phyloP scores from a whole-genome alignment of 2,888 invertebrate genomes.

The Allolobophora icterica region DNA sequence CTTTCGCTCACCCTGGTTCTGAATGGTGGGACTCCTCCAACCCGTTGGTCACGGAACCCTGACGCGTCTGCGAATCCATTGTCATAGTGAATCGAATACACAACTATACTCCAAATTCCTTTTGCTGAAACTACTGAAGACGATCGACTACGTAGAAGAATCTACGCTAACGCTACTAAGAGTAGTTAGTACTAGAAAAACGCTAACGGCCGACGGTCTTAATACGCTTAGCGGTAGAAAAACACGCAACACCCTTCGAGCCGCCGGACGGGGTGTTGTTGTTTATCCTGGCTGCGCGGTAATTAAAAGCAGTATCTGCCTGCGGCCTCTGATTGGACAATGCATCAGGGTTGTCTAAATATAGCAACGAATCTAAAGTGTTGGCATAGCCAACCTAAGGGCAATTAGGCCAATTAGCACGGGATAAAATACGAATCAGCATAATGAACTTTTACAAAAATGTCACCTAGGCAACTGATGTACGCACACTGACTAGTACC shows the following conservation, averaged over 20 bases:
- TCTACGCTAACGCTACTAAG: slow-evolving; percentile 3
- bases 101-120: neutral
- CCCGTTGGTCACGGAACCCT: neutral
- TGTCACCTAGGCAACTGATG: neutral
- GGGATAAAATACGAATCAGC: neutral
- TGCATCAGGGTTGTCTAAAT: neutral
- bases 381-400: neutral
- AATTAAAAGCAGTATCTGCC: neutral
- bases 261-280: neutral
- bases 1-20: slow-evolving; percentile 21
- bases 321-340: neutral
- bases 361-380: slow-evolving; percentile 8
- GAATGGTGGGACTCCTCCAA: neutral
- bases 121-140: neutral
- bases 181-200: slow-evolving; percentile 17
- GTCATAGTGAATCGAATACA: slow-evolving; percentile 25
- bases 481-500: neutral
- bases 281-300: neutral
- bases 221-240: slow-evolving; percentile 11
- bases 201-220: neutral
- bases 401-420: neutral
- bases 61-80: slow-evolving; percentile 18
- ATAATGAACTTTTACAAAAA: neutral
- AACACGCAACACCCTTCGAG: neutral
- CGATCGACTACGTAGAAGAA: neutral